Base-by-base conservation (phyloP, 2,113 vertebrate genomes). In the Tychaedon coryphoeus region DNA sequence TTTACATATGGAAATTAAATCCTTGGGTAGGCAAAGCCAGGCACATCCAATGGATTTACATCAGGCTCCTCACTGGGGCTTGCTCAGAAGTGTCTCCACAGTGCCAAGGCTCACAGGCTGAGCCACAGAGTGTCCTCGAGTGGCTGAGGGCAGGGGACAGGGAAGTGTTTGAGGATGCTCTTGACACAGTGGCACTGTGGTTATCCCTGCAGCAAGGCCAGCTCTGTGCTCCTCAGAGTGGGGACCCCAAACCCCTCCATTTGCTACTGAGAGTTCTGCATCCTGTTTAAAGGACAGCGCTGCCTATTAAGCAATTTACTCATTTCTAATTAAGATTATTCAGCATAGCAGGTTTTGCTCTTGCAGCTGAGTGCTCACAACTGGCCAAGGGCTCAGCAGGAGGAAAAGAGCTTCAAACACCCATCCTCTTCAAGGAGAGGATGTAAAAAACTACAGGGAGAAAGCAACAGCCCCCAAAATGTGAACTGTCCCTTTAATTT, bases 401-500 rank as follows among this genome's bases (percentile, higher is more conserved):
- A 88, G 53, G 34, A 57, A 36, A 57, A 65, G 76, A 72, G 56
- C 33, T 56, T 34, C 45, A 34, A 66, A 38, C 9, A 38, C 14
- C 14, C 75, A 47, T 24, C 62, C 22, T 24, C 67, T 45, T 75
- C 67, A 38, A 34, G 54, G n/a, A 69, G 23, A 92, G 40, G 54
- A 1, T 0, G 26, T 10, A 5, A 19, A 48, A 57, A 93, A 60
- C 48, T 18, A 5, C 19, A 84, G 34, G 40, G 47, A 90, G 53
- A 87, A 66, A 57, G 65, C 28, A 64, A 7, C 33, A 23, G 9
- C 23, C 36, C 58, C 54, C 72, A 31, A 76, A 77, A 89, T 57
- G 65, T 25, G 81, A 92, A 45, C 90, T 95, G 64, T 76, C 82
- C 86, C 96, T 97, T 97, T 97, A 96, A 97, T 90, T 96, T 76